A percentile compares a stretch with the other conserved stretches of the same genome.
phyloP scores from a whole-genome alignment of 2,797 vertebrate species.

The Myiotriccus ornatus region DNA sequence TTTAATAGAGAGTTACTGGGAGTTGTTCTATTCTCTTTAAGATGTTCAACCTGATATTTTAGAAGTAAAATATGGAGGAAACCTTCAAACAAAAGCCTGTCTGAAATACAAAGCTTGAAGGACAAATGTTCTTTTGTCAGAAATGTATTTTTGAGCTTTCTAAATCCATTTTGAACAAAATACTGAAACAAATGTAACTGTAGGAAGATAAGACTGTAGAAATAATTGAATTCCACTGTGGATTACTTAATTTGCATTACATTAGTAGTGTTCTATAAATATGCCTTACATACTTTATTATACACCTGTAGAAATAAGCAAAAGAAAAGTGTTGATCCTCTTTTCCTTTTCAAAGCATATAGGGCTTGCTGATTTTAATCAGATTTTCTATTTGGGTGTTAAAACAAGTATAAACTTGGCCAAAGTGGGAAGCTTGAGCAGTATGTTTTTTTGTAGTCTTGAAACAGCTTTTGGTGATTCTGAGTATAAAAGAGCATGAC shows the following conservation, averaged over 20 bases:
- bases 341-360: not conserved
- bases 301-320: too few species aligned
- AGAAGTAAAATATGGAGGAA: not conserved
- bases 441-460: not conserved
- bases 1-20: not conserved
- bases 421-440: not conserved
- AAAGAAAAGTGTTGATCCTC: not conserved
- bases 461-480: not conserved
- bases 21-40: not conserved
- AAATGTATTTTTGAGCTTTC: not conserved
- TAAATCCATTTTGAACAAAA: conserved; percentile 2
- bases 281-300: not conserved
- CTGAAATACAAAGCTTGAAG: not conserved
- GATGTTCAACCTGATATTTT: not conserved
- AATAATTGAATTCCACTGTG: not conserved
- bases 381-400: not conserved
- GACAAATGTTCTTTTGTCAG: not conserved
- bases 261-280: not conserved
- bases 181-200: not conserved
- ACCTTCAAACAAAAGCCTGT: not conserved
- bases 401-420: not conserved
- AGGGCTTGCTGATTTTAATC: not conserved
- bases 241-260: not conserved
- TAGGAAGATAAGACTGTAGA: not conserved
- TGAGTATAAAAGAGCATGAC: not conserved